A percentile compares a stretch with the other conserved stretches of the same genome.
Evolutionary conservation across 2,113 vertebrate species (phyloP).

Genomic region (Plectropomus leopardus): DNA sequence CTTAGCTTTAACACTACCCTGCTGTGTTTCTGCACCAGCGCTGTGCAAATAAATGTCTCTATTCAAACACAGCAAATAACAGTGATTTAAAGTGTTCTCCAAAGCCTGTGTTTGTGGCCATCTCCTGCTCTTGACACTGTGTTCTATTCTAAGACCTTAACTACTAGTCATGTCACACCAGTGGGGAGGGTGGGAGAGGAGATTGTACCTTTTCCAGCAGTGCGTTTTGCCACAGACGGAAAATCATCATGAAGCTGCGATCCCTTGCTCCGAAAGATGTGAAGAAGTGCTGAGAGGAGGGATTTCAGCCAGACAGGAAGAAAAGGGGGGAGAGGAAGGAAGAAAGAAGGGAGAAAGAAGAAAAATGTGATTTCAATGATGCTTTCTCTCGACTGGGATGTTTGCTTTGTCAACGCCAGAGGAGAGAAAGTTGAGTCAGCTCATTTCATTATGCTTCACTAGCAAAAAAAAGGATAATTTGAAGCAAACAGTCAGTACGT

Average conservation of each 20-base stretch:
- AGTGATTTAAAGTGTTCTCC: slow-evolving; percentile 38
- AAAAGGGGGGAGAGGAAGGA: background rate
- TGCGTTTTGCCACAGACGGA: slow-evolving; percentile 93
- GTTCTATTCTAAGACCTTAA: slow-evolving; percentile 52
- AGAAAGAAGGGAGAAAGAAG: background rate
- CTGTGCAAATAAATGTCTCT: slow-evolving; percentile 30
- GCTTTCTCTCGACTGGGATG: slow-evolving; percentile 17
- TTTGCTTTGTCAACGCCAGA: slow-evolving; percentile 27
- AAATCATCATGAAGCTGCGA: slow-evolving; percentile 93
- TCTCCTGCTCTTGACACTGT: slow-evolving; percentile 41
- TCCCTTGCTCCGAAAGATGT: slow-evolving; percentile 94
- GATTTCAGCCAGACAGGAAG: slow-evolving; percentile 28
- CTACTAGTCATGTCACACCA: slow-evolving; percentile 35
- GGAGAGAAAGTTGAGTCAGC: slow-evolving; percentile 46
- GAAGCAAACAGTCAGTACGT: background rate
- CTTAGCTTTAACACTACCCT: background rate
- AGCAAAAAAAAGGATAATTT: background rate
- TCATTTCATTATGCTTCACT: slow-evolving; percentile 41
- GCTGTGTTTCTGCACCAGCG: background rate
- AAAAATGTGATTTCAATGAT: slow-evolving; percentile 28
- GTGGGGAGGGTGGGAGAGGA: background rate
- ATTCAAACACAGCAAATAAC: slow-evolving; percentile 45
- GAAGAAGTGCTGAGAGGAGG: slow-evolving; percentile 89
- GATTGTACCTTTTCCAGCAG: slow-evolving; percentile 90
- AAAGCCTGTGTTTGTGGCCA: slow-evolving; percentile 28